Base-by-base conservation (phyloP, 1,140 invertebrate genomes). In the Akabosia matsudoensis region DNA sequence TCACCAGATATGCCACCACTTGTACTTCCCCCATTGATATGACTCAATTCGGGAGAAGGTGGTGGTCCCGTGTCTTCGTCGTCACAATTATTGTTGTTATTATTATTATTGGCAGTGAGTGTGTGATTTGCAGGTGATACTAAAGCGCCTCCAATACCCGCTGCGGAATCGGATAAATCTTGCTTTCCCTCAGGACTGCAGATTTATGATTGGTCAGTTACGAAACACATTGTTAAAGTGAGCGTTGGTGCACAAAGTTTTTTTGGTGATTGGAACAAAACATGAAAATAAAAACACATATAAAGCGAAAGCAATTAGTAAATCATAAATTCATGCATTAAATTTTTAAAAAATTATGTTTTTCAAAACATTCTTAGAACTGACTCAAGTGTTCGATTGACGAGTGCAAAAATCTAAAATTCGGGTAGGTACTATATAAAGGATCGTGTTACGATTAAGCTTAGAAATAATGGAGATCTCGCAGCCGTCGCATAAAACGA, bases 161-260 rank as follows among this genome's bases (percentile, higher is more conserved):
- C 61, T 2, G 24, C 61, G 7, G 77, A 71, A 22, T 45, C 73
- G 2, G 74, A 76, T 28, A 80, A 31, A 72, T 80, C 76, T 67
- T 76, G 74, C 51, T 78, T 80, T 37, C 79, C 79, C 74, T 80
- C 79, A 18, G 79, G 79, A 78, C 79, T 80, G 73, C 7, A n/a
- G n/a, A n/a, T n/a, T n/a, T n/a, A n/a, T n/a, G n/a, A n/a, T n/a
- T n/a, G n/a, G n/a, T n/a, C n/a, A n/a, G n/a, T n/a, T n/a, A n/a
- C n/a, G n/a, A n/a, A n/a, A n/a, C n/a, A n/a, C n/a, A n/a, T n/a
- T n/a, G n/a, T n/a, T n/a, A n/a, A 45, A 45, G 37, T 45, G 37
- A 45, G 37, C 37, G 37, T 45, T 45, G 37, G 37, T 45, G 37
- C 7, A 45, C 18, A 45, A n/a, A n/a, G n/a, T n/a, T n/a, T n/a